Conservation (phyloP, 2,797 vertebrate genomes). For the Platyrinchus mystaceus region DNA sequence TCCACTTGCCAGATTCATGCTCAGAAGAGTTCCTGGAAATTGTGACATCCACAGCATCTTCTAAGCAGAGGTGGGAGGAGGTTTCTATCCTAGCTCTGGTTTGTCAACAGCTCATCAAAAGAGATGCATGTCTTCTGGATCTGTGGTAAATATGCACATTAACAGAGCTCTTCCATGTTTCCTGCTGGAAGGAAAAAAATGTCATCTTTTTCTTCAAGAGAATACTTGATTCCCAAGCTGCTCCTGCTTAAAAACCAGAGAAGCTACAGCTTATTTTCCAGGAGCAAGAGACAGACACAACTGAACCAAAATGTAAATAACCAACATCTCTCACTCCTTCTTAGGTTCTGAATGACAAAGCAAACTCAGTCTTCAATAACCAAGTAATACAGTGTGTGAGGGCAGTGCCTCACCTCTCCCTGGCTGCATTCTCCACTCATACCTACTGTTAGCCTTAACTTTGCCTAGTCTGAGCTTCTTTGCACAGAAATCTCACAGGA, state of each 20-base stretch:
- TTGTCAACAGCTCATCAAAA: neutral
- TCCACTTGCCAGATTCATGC: neutral
- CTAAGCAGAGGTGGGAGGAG: neutral
- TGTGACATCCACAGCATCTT: neutral
- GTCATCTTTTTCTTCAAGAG: neutral
- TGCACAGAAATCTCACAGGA: neutral
- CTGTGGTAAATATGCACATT: neutral
- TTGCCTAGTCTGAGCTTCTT: neutral
- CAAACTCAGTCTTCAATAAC: neutral
- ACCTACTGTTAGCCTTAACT: neutral
- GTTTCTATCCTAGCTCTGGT: neutral
- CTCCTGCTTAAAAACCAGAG: neutral
- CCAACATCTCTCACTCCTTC: neutral
- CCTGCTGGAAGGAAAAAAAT: neutral
- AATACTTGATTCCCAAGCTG: neutral
- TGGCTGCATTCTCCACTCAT: neutral
- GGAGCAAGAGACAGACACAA: neutral
- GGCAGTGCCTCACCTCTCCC: neutral
- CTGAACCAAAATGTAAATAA: neutral
- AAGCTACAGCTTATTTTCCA: neutral
- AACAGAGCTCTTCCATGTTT: neutral
- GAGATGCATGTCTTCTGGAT: neutral
- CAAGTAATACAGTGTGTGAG: neutral
- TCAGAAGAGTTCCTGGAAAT: neutral
- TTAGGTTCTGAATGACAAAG: neutral